Conservation (phyloP, 2,888 invertebrate species). For the Drosophila vallismaia region DNA sequence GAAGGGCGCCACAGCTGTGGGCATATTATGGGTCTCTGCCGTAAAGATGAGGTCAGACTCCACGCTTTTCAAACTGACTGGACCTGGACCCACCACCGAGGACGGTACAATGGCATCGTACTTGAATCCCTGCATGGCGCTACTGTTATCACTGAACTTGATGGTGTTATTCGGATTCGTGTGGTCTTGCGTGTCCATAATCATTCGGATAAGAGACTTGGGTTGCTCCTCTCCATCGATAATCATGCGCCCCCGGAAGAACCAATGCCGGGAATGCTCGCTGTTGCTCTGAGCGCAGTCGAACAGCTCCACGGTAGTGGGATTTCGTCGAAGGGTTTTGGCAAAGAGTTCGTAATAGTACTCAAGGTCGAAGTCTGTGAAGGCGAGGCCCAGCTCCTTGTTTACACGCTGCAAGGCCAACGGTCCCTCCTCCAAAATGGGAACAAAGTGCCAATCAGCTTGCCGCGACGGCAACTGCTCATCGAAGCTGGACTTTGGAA, state of each 20-base stretch:
- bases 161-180: constrained; percentile 97
- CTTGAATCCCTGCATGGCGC: constrained; percentile 93
- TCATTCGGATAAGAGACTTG: constrained; percentile 96
- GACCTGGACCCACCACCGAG: constrained; percentile 86
- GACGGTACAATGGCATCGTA: constrained; percentile 89
- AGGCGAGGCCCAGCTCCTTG: constrained; percentile 92
- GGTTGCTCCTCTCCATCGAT: constrained; percentile 91
- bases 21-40: constrained; percentile 99
- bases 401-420: constrained; percentile 93
- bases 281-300: constrained; percentile 99
- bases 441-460: constrained; percentile 92
- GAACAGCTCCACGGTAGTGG: constrained; percentile 98
- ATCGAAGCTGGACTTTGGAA: constrained; percentile 88
- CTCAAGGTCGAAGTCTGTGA: constrained; percentile 96
- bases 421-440: constrained; percentile 91
- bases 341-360: constrained; percentile 95
- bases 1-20: constrained; percentile 98
- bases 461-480: constrained; percentile 88
- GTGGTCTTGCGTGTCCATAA: constrained; percentile 93
- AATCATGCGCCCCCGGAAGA: constrained; percentile 96
- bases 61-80: constrained; percentile 86
- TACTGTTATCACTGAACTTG: constrained; percentile 98
- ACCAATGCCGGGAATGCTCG: constrained; percentile 99
- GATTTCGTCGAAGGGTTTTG: constrained; percentile 93
- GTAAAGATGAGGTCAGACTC: constrained; percentile 97